phyloP scores from a whole-genome alignment of 2,113 vertebrate genomes.

The Catharus minimus region DNA sequence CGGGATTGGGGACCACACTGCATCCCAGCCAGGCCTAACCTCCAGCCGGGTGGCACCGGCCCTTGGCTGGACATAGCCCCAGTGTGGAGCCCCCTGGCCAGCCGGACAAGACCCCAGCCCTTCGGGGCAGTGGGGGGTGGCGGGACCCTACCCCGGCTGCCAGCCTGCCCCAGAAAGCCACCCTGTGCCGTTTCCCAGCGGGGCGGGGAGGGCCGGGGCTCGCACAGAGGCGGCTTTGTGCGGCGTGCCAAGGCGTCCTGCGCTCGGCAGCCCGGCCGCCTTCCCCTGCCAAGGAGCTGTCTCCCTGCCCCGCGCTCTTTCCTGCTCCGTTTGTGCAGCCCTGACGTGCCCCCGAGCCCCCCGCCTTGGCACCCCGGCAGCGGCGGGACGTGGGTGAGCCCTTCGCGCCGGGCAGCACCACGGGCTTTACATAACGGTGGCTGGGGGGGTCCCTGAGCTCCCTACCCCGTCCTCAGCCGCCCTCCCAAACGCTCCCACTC shows the following conservation, averaged over 20 bases:
- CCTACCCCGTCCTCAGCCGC: neutral
- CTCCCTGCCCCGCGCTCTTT: slow-evolving; percentile 37
- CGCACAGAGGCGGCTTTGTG: slow-evolving; percentile 77
- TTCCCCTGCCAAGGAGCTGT: slow-evolving; percentile 71
- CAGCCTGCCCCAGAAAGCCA: slow-evolving; percentile 67
- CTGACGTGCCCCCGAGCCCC: slow-evolving; percentile 36
- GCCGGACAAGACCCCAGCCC: neutral
- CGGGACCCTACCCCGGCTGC: neutral
- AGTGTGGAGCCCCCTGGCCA: neutral
- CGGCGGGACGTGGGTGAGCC: neutral
- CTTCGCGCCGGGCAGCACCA: neutral
- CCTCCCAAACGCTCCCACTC: neutral
- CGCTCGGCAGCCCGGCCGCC: slow-evolving; percentile 63
- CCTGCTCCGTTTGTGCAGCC: slow-evolving; percentile 38
- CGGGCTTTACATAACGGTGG: neutral
- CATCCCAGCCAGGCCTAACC: neutral
- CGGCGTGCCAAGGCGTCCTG: slow-evolving; percentile 70
- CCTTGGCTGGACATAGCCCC: no score
- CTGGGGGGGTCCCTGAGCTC: neutral
- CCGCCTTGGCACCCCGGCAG: neutral
- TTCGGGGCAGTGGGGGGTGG: neutral
- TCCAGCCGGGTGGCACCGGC: rapidly evolving
- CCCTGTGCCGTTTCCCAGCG: slow-evolving; percentile 61
- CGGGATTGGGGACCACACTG: rapidly evolving
- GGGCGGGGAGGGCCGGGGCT: slow-evolving; percentile 39